Evolutionary conservation across 2,113 vertebrate genomes (phyloP).

Genomic region (Xenopus laevis): DNA sequence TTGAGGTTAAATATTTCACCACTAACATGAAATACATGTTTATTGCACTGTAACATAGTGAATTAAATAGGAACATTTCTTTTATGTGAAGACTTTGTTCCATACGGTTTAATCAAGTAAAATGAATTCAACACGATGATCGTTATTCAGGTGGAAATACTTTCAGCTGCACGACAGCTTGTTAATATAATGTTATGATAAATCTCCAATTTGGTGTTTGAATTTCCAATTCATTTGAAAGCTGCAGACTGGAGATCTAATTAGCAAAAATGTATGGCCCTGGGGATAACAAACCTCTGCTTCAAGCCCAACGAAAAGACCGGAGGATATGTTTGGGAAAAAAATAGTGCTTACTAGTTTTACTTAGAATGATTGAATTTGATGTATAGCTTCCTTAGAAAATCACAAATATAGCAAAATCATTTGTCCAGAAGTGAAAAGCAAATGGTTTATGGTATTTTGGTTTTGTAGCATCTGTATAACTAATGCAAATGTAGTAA

Average conservation of each 20-base stretch:
- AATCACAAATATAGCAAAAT: neutral
- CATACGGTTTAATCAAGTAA: conserved; percentile 6
- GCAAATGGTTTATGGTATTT: conserved; percentile 7
- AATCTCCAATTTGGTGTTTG: conserved; percentile 27
- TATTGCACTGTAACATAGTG: conserved; percentile 1
- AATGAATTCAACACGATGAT: conserved; percentile 16
- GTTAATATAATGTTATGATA: conserved; percentile 27
- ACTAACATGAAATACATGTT: conserved; percentile 24
- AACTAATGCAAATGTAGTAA: neutral
- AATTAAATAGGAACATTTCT: conserved; percentile 12
- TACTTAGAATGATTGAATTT: conserved; percentile 40
- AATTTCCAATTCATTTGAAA: conserved; percentile 42
- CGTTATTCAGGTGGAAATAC: conserved; percentile 26
- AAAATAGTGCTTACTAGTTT: conserved; percentile 22
- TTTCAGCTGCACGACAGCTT: conserved; percentile 25
- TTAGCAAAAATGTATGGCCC: conserved; percentile 19
- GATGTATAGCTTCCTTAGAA: conserved; percentile 35
- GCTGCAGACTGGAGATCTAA: neutral
- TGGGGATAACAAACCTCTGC: neutral
- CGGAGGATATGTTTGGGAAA: conserved; percentile 23
- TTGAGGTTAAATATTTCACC: conserved; percentile 10
- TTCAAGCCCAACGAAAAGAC: conserved; percentile 21
- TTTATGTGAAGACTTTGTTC: conserved; percentile 26
- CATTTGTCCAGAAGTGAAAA: conserved; percentile 28
- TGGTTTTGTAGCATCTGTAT: conserved; percentile 15